Percentiles rank a stretch among this genome's conserved stretches.
phyloP scores from a whole-genome alignment of 2,113 vertebrate species.

The Scatophagus argus region DNA sequence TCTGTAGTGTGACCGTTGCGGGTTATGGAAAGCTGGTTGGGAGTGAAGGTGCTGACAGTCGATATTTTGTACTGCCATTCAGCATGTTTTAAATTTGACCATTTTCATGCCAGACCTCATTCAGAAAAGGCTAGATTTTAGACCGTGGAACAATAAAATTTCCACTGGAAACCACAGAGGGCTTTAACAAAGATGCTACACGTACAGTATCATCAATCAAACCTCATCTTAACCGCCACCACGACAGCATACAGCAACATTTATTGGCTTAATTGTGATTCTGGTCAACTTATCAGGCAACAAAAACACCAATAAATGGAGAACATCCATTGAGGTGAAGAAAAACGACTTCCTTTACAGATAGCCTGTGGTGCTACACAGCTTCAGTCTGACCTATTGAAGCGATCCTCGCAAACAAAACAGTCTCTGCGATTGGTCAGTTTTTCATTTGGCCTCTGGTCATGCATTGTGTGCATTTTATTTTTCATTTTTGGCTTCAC shows the following conservation, averaged over 20 bases:
- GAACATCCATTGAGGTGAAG: neutral
- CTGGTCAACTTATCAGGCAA: no score
- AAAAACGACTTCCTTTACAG: conserved; percentile 4
- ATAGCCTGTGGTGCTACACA: conserved; percentile 18
- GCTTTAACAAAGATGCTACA: neutral
- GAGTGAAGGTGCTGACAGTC: conserved; percentile 51
- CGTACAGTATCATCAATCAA: neutral
- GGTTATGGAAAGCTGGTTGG: conserved; percentile 30
- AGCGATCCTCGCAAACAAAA: conserved; percentile 2
- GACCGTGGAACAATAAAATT: neutral
- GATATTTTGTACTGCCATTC: neutral
- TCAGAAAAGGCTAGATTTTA: conserved; percentile 8
- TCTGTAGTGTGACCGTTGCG: conserved; percentile 48
- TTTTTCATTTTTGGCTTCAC: conserved; percentile 23
- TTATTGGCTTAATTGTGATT: neutral
- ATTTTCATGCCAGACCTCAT: conserved; percentile 24
- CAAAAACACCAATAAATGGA: neutral
- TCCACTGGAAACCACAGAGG: neutral
- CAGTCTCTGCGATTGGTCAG: conserved; percentile 28
- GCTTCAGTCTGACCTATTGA: conserved; percentile 30
- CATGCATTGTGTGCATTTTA: conserved; percentile 17
- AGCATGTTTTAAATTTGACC: conserved; percentile 42
- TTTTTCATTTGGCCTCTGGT: conserved; percentile 21
- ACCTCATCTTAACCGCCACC: no score
- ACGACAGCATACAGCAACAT: neutral